Evolutionary conservation across 2,797 vertebrate genomes (phyloP).

Genomic region (Echeneis naucrates): DNA sequence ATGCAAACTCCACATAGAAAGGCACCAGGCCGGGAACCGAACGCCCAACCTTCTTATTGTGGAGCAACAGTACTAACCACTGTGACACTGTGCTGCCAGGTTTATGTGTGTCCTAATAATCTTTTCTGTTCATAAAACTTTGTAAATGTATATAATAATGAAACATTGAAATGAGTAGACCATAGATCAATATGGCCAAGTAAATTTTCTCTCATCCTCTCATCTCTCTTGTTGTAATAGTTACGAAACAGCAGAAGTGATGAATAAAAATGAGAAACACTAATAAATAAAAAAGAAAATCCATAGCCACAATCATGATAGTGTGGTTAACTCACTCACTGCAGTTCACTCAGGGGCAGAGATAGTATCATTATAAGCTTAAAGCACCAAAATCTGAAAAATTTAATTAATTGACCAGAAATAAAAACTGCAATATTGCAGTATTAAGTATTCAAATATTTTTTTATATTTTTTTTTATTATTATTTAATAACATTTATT

Average conservation of each 20-base stretch:
- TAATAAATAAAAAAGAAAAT: slow-evolving; percentile 10
- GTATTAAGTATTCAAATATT: slow-evolving; percentile 47
- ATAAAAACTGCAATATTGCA: slow-evolving; percentile 27
- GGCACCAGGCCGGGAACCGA: no score
- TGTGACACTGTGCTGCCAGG: no score
- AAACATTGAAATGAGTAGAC: neutral
- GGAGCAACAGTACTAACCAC: no score
- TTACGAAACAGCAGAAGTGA: neutral
- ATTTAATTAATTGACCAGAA: slow-evolving; percentile 44
- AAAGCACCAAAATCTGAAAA: slow-evolving; percentile 38
- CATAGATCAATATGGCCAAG: neutral
- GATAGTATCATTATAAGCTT: slow-evolving; percentile 29
- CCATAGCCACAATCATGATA: slow-evolving; percentile 2
- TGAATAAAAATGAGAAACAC: neutral
- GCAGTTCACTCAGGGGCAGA: slow-evolving; percentile 41
- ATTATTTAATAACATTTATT: slow-evolving; percentile 40
- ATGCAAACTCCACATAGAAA: no score
- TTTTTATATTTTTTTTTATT: slow-evolving; percentile 42
- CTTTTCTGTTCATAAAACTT: neutral
- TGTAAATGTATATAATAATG: neutral
- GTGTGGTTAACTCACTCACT: slow-evolving; percentile 10
- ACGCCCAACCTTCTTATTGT: no score
- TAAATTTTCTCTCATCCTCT: neutral
- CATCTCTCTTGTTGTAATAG: neutral
- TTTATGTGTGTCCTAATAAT: neutral